phyloP scores from a whole-genome alignment of 2,888 invertebrate genomes.

The Caenorhabditis sp. region DNA sequence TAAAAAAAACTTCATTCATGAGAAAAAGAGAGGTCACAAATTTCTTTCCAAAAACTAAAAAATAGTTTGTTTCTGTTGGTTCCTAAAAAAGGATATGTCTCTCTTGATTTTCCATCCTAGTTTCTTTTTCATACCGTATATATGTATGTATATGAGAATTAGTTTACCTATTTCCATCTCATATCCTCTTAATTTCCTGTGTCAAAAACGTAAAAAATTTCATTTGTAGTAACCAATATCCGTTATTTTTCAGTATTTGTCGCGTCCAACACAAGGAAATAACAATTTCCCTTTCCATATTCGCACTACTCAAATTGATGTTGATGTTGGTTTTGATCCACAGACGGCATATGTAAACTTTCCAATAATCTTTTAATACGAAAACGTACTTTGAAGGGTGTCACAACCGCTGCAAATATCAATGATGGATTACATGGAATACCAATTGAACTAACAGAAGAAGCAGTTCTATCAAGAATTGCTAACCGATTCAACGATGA shows the following conservation, averaged over 20 bases:
- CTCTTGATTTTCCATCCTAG: no score
- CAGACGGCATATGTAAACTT: constrained; percentile 40
- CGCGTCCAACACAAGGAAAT: constrained; percentile 85
- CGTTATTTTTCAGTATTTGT: constrained; percentile 78
- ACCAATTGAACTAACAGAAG: neutral
- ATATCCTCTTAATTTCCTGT: no score
- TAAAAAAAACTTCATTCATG: neutral
- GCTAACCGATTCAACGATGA: neutral
- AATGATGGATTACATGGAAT: constrained; percentile 28
- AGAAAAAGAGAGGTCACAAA: no score
- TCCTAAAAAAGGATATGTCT: no score
- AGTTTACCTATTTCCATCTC: no score
- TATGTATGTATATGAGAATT: no score
- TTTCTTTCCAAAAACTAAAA: neutral
- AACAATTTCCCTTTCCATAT: constrained; percentile 91
- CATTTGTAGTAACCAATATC: no score
- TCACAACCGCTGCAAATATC: neutral
- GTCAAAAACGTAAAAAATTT: no score
- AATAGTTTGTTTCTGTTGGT: no score
- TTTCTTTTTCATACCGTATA: no score
- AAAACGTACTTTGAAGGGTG: constrained; percentile 7
- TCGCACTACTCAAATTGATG: constrained; percentile 80
- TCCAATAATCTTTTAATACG: neutral
- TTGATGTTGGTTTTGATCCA: constrained; percentile 60
- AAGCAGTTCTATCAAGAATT: constrained; percentile 1